Evolutionary conservation across 2,113 vertebrate genomes (phyloP), one percentile per base, ranked within the genome.

Genomic region (Opisthocomus hoazin): DNA sequence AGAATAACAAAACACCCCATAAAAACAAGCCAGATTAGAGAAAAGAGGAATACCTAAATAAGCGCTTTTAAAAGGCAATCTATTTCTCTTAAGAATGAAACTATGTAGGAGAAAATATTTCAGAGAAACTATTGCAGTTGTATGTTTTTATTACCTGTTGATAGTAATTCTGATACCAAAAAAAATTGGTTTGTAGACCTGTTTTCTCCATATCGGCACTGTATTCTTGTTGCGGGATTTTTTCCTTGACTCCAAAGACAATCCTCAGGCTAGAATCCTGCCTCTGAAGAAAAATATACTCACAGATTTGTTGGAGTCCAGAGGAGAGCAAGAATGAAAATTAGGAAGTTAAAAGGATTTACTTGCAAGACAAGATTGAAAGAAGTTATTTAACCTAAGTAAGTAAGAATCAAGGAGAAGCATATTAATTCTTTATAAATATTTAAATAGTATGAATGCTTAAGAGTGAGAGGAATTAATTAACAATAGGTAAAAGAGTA

Each of bases 131-230:
- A 26, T 7, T 89, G 37, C 26, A 89, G 17, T 21, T 65, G 18
- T 66, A 46, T 53, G 23, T 32, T 90, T 86, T 92, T 93, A 76
- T 92, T 93, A 93, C 74, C 70, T 82, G 95, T 93, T 90, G 90
- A 87, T 37, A 69, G 16, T 36, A 66, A 91, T 82, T 84, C 32
- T 82, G 36, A 66, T 78, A 56, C 0, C 1, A 32, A 79, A 74
- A 37, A 84, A 64, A 43, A 50, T 3, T 12, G 12, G 43, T 63
- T 85, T 85, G 48, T 50, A 64, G 50, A 39, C 37, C 17, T 69
- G 13, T 61, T 83, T 89, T 60, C 43, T 43, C 39, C 19, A 13
- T 22, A n/a, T 4, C 34, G 27, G 11, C 20, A 50, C 9, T 73
- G 36, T n/a, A 46, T 45, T 85, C 56, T 8, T 76, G 17, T 77